Conservation (phyloP, 2,888 invertebrate species). For the Conus canariensis region DNA sequence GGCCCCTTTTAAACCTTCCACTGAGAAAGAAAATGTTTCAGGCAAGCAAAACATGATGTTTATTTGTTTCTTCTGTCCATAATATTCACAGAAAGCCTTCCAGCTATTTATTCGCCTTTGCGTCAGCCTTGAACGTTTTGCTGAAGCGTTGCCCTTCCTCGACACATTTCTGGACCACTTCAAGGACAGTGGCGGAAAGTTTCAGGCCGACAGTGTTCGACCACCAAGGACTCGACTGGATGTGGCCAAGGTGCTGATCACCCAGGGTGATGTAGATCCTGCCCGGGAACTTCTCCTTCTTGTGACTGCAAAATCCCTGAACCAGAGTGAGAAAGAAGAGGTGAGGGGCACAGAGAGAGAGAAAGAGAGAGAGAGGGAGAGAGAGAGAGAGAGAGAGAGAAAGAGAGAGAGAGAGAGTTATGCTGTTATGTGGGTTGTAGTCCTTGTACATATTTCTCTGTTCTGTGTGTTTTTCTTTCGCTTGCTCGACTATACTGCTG, state of each 20-base stretch:
- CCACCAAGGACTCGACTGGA: neutral
- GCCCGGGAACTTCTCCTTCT: conserved; percentile 8
- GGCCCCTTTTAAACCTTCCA: too few relatives aligned
- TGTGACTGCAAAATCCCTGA: conserved; percentile 1
- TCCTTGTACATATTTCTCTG: too few relatives aligned
- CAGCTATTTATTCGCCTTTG: conserved; percentile 11
- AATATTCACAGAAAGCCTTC: neutral
- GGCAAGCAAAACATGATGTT: too few relatives aligned
- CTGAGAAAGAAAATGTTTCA: too few relatives aligned
- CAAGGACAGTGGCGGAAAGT: neutral
- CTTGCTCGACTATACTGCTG: neutral
- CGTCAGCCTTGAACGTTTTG: neutral
- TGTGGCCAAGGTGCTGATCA: conserved; percentile 4
- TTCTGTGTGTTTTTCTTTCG: too few relatives aligned
- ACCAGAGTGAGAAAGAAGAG: neutral
- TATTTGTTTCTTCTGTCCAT: too few relatives aligned
- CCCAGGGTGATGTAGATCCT: neutral
- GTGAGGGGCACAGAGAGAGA: neutral
- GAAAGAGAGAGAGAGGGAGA: too few relatives aligned
- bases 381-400: conserved; percentile 3
- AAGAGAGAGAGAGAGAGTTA: neutral
- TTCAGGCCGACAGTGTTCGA: neutral
- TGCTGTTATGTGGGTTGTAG: too few relatives aligned
- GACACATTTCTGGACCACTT: neutral
- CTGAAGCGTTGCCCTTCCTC: conserved; percentile 7